Base-by-base conservation (phyloP, 1,140 invertebrate species). In the Wiebesia pumilae region DNA sequence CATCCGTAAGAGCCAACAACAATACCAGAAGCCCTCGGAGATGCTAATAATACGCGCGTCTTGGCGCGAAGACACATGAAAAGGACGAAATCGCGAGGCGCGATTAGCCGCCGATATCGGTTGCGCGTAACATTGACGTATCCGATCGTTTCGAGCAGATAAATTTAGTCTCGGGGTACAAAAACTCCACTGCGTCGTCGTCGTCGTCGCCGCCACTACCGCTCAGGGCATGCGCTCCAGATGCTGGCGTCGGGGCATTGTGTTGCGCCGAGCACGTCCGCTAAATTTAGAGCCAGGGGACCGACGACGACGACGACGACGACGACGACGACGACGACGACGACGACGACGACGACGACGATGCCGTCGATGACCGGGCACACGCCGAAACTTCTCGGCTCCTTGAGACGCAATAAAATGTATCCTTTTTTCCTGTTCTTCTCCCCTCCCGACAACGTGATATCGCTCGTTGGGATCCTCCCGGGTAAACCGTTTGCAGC, bases 231-330 rank as follows among this genome's bases (percentile, higher is more conserved):
- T 88, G 87, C 80, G 85, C 88, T 90, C 90, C 90, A 91, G 88
- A 88, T 90, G 91, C 87, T 88, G 69, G 84, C 79, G 78, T 79
- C 69, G 88, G 62, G 83, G 89, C 89, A 90, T 91, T 91, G 88
- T 84, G 38, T 90, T 89, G 89, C 89, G 81, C 80, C 86, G 84
- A 85, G 54, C 83, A 85, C 47, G 65, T 40, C 71, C 62, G 86
- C 89, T 91, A 91, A 91, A 89, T 91, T 91, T 91, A 91, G 90
- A 87, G 47, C 51, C 69, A 35, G 75, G 80, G 51, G 78, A 77
- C 80, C 83, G 47, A 79, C 77, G 40, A 19, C 54, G 54, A 12
- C 54, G 19, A 21, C 54, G 54, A 58, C 54, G 71, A 38, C 38
- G 54, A 21, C 54, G 71, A 38, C 38, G 54, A 21, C 54, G 71